Evolutionary conservation across 2,888 invertebrate species (phyloP).

Genomic region (Drosophila percnosoma): DNA sequence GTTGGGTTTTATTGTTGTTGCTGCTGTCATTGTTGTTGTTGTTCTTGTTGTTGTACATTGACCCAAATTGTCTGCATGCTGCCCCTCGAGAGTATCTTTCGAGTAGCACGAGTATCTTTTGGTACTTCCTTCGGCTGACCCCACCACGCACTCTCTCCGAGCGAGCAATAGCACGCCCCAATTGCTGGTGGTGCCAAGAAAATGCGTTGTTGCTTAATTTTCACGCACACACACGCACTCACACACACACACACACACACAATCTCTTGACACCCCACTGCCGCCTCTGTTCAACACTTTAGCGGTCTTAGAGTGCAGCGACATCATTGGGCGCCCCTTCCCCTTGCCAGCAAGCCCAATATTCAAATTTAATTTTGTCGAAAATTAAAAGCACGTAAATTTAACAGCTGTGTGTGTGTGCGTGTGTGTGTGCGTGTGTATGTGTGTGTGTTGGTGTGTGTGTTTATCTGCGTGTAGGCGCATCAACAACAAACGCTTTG

Average conservation of each 20-base stretch:
- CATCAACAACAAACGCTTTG: slow-evolving; percentile 42
- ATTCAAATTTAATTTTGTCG: slow-evolving; percentile 71
- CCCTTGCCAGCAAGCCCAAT: slow-evolving; percentile 28
- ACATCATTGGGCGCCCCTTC: slow-evolving; percentile 29
- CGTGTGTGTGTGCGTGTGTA: slow-evolving; percentile 14
- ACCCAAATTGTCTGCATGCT: slow-evolving; percentile 42
- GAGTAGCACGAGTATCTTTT: slow-evolving; percentile 18
- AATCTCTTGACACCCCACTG: slow-evolving; percentile 5
- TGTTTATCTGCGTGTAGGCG: slow-evolving; percentile 64
- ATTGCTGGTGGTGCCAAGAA: slow-evolving; percentile 75
- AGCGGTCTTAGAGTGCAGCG: slow-evolving; percentile 55
- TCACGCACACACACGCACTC: slow-evolving; percentile 23
- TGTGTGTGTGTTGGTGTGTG: slow-evolving; percentile 34
- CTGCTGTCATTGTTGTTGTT: slow-evolving; percentile 32
- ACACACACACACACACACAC: not conserved
- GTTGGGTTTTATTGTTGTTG: not conserved
- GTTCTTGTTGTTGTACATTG: slow-evolving; percentile 41
- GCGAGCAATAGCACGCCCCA: slow-evolving; percentile 60
- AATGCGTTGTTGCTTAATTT: slow-evolving; percentile 78
- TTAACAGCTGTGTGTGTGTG: slow-evolving; percentile 45
- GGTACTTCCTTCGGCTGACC: slow-evolving; percentile 56
- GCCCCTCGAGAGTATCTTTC: slow-evolving; percentile 17
- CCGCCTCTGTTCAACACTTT: slow-evolving; percentile 34
- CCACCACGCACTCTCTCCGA: slow-evolving; percentile 19
- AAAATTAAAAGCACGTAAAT: slow-evolving; percentile 75